A percentile compares a stretch with the other conserved stretches of the same genome.
phyloP scores from a whole-genome alignment of 2,113 vertebrate genomes.

The Tachysurus fulvidraco region DNA sequence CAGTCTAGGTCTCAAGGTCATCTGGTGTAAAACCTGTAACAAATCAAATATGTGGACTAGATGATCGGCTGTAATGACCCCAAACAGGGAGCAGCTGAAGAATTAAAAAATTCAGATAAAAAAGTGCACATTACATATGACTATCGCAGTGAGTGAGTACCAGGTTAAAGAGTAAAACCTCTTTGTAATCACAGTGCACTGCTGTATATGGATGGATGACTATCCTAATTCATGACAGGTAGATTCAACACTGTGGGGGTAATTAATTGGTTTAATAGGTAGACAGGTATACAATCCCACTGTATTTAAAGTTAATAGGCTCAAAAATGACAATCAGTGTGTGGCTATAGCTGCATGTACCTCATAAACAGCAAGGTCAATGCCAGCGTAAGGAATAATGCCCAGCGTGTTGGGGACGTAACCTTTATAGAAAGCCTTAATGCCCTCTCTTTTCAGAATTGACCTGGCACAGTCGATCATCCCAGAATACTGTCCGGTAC shows the following conservation, averaged over 20 bases:
- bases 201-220: background rate
- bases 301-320: background rate
- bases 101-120: no score
- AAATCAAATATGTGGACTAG: no score
- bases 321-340: background rate
- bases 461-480: conserved; percentile 89
- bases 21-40: no score
- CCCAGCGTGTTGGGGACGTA: conserved; percentile 91
- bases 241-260: background rate
- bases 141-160: background rate
- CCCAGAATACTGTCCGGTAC: conserved; percentile 90
- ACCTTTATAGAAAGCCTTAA: conserved; percentile 90
- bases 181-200: background rate
- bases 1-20: no score
- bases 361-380: conserved; percentile 94
- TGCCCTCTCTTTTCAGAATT: conserved; percentile 85
- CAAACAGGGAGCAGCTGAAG: no score
- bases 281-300: background rate
- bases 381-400: conserved; percentile 93
- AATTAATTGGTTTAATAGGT: background rate
- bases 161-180: background rate
- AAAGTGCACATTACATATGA: background rate
- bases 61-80: no score
- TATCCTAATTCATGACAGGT: background rate
- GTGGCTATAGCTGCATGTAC: conserved; percentile 66